Evolutionary conservation across 2,113 vertebrate species (phyloP), one percentile per base, ranked within the genome.

Genomic region (Boleophthalmus pectinirostris): DNA sequence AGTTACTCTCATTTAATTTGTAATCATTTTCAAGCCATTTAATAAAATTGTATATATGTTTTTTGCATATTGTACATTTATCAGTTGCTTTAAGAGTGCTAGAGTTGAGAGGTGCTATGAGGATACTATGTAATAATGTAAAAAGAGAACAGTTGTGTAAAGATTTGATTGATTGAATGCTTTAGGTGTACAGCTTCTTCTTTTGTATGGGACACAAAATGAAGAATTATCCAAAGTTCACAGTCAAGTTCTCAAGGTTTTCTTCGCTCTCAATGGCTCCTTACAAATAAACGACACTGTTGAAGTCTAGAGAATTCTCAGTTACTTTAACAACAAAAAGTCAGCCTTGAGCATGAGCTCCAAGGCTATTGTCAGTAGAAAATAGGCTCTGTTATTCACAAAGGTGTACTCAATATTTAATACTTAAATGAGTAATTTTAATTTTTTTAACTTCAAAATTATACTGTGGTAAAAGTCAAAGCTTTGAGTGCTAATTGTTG

Each of bases 71-170:
- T 54, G 7, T 20, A 54, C 20, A 54, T 0, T 53, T n/a, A 16
- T n/a, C 6, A 3, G 2, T 54, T 21, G 4, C 9, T n/a, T 54
- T 21, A 5, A 9, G 20, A 15, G 47, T 10, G 38, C 9, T 43
- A 43, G 9, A 43, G 7, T 20, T 54, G 53, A 54, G 53, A 54
- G 58, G 60, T 71, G 71, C 49, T n/a, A 20, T 68, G 53, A 72
- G 70, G 71, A 72, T 80, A 66, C 16, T 72, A 54, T 43, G 9
- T 21, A 25, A 78, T 75, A 70, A n/a, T 80, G 25, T 74, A 68
- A 68, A 80, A 38, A 43, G 38, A 74, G 69, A 70, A 68, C 74
- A 69, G 43, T 84, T 79, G 64, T 83, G 86, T 88, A 72, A 68
- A 73, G 69, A 5, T 12, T 29, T 35, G 6, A 20, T n/a, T 63